Evolutionary conservation across 2,113 vertebrate genomes (phyloP).

Genomic region (Atlantisia rogersi): DNA sequence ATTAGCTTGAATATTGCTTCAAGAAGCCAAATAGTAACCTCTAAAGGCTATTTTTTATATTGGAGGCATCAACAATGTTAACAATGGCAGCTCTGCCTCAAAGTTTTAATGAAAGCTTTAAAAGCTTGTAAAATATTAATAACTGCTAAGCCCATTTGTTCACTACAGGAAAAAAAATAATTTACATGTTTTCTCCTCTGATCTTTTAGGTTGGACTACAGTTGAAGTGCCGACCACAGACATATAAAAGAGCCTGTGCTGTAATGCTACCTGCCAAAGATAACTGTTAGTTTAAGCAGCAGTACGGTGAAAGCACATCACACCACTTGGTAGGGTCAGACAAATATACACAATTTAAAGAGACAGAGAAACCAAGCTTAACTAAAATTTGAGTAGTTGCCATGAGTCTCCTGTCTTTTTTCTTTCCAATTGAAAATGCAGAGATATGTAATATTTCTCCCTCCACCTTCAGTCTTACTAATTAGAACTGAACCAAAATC

Average conservation of each 20-base stretch:
- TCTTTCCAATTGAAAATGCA: not conserved
- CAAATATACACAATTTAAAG: not conserved
- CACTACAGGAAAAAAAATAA: constrained; percentile 23
- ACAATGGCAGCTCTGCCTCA: not conserved
- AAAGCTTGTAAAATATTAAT: not conserved
- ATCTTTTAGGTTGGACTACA: constrained; percentile 40
- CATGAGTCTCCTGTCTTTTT: not conserved
- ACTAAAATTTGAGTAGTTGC: not conserved
- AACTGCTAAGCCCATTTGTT: constrained; percentile 28
- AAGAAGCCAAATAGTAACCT: not conserved
- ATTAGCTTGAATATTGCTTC: not conserved
- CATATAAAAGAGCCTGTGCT: constrained; percentile 49
- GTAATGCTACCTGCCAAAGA: constrained; percentile 58
- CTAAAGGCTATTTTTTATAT: not conserved
- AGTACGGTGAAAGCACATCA: constrained; percentile 22
- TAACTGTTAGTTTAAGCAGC: constrained; percentile 65
- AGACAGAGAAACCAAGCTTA: not conserved
- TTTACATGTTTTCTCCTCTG: constrained; percentile 31
- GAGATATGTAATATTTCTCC: not conserved
- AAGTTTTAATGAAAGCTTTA: not conserved
- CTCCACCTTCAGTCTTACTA: not conserved
- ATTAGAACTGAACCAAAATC: not conserved
- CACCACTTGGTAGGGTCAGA: constrained; percentile 23
- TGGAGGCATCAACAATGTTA: not conserved
- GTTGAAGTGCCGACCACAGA: constrained; percentile 53